Conservation (phyloP, 2,888 invertebrate genomes). For the Eupithecia centaureata region DNA sequence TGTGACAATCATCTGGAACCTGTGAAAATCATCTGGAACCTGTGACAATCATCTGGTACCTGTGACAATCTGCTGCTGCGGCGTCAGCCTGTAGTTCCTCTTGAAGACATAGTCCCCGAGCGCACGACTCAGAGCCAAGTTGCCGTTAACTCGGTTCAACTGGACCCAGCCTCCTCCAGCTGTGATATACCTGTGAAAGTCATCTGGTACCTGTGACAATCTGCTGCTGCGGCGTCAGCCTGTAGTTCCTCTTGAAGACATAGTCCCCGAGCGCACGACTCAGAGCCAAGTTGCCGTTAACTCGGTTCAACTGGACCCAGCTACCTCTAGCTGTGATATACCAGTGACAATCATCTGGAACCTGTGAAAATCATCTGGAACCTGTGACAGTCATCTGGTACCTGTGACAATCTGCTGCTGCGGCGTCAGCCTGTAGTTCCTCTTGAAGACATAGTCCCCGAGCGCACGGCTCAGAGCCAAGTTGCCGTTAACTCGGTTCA, state of each 20-base stretch:
- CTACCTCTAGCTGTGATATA: slow-evolving; percentile 88
- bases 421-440: slow-evolving; percentile 91
- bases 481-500: slow-evolving; percentile 99
- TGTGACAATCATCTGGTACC: not conserved
- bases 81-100: slow-evolving; percentile 91
- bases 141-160: too few species aligned
- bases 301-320: slow-evolving; percentile 98
- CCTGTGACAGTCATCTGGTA: slow-evolving; percentile 64
- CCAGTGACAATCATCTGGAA: not conserved
- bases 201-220: not conserved
- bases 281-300: too few species aligned
- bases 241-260: slow-evolving; percentile 95
- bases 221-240: slow-evolving; percentile 87
- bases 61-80: slow-evolving; percentile 81
- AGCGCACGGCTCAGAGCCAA: slow-evolving; percentile 97
- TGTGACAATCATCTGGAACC: not conserved
- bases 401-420: slow-evolving; percentile 99
- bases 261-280: slow-evolving; percentile 99
- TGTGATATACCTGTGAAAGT: slow-evolving; percentile 82
- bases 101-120: slow-evolving; percentile 99
- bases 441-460: slow-evolving; percentile 98
- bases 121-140: slow-evolving; percentile 97
- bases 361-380: not conserved
- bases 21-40: not conserved
- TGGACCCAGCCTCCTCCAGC: slow-evolving; percentile 99